A percentile compares a stretch with the other conserved stretches of the same genome.
These are phyloP conservation scores for Tryphoninae sp. DNA, from an alignment of 2,888 invertebrate species.

Conservation along the genomic window DNA sequence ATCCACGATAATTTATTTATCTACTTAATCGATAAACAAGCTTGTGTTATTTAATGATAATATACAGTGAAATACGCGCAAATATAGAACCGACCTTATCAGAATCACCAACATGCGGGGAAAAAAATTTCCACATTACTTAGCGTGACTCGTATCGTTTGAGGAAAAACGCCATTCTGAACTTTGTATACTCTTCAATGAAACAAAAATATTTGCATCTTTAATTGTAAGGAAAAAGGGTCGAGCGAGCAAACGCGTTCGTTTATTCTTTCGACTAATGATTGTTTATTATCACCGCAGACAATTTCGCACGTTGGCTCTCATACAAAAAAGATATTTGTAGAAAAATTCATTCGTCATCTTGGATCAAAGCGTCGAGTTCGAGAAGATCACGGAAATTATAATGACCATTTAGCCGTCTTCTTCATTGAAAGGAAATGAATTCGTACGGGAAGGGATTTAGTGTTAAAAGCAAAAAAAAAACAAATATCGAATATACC, in stretches of 20 bases:
- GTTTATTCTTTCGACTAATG: not conserved
- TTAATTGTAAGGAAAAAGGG: not conserved
- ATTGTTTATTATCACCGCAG: not conserved
- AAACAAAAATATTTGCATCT: constrained; percentile 6
- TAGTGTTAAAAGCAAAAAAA: not conserved
- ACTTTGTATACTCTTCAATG: not conserved
- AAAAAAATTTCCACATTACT: not conserved
- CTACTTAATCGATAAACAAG: not conserved
- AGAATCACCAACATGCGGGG: not conserved
- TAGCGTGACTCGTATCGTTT: not conserved
- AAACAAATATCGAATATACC: not conserved
- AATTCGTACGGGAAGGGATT: not conserved
- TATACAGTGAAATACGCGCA: not conserved
- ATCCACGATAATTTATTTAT: not conserved
- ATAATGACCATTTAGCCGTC: not conserved
- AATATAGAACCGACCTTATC: not conserved
- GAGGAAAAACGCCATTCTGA: not conserved
- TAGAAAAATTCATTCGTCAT: not conserved
- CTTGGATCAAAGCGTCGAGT: no score
- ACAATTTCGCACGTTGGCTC: not conserved
- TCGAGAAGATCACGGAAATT: not conserved
- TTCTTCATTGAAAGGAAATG: no score
- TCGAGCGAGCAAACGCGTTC: not conserved
- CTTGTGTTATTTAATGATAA: not conserved
- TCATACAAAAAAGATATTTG: not conserved